Conservation (phyloP, 2,797 vertebrate species). For the Peromyscus attwateri region DNA sequence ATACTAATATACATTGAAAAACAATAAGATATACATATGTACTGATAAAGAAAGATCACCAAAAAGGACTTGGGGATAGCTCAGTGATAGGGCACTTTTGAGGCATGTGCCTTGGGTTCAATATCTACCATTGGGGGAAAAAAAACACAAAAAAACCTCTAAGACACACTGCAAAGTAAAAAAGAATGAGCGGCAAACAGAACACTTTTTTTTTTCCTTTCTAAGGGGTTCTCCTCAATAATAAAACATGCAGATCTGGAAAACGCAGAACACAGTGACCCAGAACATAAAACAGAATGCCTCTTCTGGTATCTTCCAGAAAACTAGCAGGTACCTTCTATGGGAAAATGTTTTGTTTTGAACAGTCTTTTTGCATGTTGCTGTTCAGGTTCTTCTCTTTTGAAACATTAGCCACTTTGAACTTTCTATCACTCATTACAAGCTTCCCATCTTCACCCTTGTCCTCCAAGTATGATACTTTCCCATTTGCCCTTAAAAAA, state of each 20-base stretch:
- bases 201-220: background rate
- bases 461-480: background rate
- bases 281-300: background rate
- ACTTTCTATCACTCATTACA: background rate
- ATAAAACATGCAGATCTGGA: background rate
- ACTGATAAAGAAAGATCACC: background rate
- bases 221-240: background rate
- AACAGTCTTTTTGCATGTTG: background rate
- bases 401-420: background rate
- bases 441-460: background rate
- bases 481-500: background rate
- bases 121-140: background rate
- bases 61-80: background rate
- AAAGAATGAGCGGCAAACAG: background rate
- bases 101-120: background rate
- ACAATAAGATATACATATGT: background rate
- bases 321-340: background rate
- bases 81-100: background rate
- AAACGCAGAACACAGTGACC: background rate
- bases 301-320: background rate
- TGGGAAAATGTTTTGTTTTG: background rate
- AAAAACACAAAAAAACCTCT: background rate
- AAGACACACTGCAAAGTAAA: background rate
- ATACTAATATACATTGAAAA: background rate
- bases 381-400: background rate